A percentile compares a stretch with the other conserved stretches of the same genome.
Conservation (phyloP, 2,113 vertebrate species). For the Pavo muticus region DNA sequence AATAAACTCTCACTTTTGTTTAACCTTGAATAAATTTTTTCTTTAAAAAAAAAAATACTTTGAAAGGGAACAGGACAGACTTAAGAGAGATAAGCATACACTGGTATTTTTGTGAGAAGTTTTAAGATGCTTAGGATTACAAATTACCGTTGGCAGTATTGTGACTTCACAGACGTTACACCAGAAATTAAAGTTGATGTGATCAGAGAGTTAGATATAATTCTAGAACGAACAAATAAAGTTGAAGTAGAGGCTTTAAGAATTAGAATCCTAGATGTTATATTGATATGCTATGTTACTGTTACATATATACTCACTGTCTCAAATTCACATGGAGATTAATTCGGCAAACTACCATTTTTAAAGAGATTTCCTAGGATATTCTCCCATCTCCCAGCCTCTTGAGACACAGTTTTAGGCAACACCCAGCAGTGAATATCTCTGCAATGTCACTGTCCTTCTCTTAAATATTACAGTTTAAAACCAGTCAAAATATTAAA, state of each 20-base stretch:
- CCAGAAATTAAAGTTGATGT: no score
- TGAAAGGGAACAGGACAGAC: not conserved
- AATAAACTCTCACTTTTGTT: not conserved
- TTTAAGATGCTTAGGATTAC: not conserved
- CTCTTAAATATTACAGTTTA: not conserved
- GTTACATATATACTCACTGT: not conserved
- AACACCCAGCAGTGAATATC: not conserved
- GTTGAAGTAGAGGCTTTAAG: not conserved
- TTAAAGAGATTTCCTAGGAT: not conserved
- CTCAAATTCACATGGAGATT: not conserved
- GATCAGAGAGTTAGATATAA: not conserved
- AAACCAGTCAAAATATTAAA: not conserved
- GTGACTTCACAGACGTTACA: not conserved
- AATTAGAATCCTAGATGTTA: not conserved
- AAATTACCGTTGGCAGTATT: not conserved
- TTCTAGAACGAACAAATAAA: not conserved
- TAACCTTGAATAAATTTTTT: not conserved
- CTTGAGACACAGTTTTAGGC: not conserved
- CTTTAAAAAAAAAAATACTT: not conserved
- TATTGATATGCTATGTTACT: not conserved
- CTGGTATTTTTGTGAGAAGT: not conserved
- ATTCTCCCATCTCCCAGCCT: not conserved
- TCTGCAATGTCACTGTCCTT: not conserved
- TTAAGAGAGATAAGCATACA: accelerated
- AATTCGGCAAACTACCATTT: not conserved